phyloP scores from a whole-genome alignment of 2,797 vertebrate species.

The Neosalanx taihuensis region DNA sequence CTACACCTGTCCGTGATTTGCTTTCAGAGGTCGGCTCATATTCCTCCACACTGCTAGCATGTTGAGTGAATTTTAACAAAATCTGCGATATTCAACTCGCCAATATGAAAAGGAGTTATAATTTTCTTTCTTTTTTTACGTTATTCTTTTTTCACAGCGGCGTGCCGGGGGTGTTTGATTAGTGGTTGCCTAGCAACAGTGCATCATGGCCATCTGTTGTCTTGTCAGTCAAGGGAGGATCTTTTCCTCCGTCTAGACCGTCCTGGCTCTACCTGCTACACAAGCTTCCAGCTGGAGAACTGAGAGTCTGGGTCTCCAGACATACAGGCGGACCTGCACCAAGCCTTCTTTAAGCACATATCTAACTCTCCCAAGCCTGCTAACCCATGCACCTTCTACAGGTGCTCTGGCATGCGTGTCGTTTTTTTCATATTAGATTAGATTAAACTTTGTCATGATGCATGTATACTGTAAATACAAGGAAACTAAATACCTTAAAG shows the following conservation, averaged over 20 bases:
- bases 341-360: no score
- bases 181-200: slow-evolving; percentile 43
- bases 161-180: slow-evolving; percentile 27
- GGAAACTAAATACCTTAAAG: no score
- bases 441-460: no score
- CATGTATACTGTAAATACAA: no score
- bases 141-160: neutral
- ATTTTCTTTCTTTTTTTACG: neutral
- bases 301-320: neutral
- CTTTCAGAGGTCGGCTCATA: neutral
- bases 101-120: no score
- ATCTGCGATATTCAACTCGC: neutral
- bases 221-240: slow-evolving; percentile 14
- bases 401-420: no score
- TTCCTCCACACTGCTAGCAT: neutral
- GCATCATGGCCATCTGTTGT: slow-evolving; percentile 35
- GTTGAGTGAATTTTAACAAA: slow-evolving; percentile 11
- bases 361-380: no score
- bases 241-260: slow-evolving; percentile 5
- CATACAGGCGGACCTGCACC: no score
- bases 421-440: no score
- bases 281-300: neutral
- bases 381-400: no score
- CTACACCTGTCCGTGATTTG: neutral
- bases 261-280: neutral